A percentile compares a stretch with the other conserved stretches of the same genome.
Conservation (phyloP, 2,113 vertebrate genomes). For the Sclerurus mexicanus region DNA sequence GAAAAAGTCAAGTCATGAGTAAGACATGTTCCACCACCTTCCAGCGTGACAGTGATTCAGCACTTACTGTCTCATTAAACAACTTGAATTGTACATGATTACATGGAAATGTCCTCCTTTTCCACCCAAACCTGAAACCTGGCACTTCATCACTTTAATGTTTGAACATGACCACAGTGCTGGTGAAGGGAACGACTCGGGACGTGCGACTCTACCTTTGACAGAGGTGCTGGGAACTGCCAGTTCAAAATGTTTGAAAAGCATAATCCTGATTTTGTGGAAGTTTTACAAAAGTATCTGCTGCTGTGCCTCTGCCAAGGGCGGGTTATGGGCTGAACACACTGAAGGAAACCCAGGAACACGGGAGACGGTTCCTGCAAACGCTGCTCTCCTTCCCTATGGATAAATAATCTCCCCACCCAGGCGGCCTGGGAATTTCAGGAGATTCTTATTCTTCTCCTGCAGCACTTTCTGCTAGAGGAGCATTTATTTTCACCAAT, state of each 20-base stretch:
- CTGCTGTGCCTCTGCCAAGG: background rate
- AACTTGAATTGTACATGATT: background rate
- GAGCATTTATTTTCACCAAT: background rate
- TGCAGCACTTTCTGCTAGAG: background rate
- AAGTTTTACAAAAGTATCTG: background rate
- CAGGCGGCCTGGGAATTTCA: background rate
- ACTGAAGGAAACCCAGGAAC: background rate
- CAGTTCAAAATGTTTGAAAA: background rate
- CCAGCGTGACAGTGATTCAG: background rate
- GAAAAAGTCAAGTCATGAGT: background rate
- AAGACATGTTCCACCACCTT: background rate
- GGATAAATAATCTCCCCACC: fast-evolving
- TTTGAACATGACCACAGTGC: background rate
- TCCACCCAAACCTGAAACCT: background rate
- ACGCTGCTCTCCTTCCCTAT: fast-evolving
- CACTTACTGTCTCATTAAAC: background rate
- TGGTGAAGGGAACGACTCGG: background rate
- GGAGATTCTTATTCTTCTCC: background rate
- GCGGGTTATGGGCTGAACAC: background rate
- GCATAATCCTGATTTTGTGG: fast-evolving
- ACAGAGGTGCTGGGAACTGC: background rate
- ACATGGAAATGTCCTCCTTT: background rate
- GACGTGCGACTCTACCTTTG: background rate
- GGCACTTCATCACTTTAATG: background rate
- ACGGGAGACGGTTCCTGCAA: background rate